phyloP scores from a whole-genome alignment of 2,797 vertebrate species.

The Acanthornis magna region DNA sequence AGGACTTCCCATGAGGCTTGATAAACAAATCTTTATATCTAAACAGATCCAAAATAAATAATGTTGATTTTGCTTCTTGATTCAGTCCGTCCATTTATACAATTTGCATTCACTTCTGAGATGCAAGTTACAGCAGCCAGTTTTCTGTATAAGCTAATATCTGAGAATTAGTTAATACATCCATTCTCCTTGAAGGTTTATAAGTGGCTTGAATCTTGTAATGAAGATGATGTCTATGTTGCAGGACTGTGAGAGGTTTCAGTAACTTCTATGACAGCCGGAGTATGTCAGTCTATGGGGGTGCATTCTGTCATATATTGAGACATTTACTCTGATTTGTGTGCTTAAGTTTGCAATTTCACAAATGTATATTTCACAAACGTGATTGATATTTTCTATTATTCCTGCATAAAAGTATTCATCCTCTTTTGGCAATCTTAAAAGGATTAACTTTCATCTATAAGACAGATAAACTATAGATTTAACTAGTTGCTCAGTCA shows the following conservation, averaged over 20 bases:
- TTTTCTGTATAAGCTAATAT: background rate
- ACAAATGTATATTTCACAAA: background rate
- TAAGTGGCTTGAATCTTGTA: background rate
- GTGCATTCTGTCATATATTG: background rate
- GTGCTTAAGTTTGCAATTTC: background rate
- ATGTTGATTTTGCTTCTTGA: background rate
- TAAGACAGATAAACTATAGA: background rate
- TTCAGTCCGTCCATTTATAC: background rate
- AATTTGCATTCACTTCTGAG: background rate
- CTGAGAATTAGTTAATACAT: background rate
- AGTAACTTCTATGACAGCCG: background rate
- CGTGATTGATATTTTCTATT: rapidly evolving
- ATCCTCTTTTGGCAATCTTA: background rate
- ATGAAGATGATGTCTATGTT: background rate
- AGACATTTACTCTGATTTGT: background rate
- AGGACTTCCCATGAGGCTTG: background rate
- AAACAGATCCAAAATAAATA: background rate
- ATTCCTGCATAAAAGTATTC: background rate
- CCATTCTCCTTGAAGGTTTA: background rate
- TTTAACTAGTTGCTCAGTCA: background rate
- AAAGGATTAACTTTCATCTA: background rate
- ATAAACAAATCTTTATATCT: background rate
- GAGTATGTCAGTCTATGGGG: background rate
- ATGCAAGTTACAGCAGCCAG: background rate
- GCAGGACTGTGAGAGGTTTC: background rate